These are phyloP conservation scores for Basileuterus tristriatus DNA, from an alignment of 2,797 vertebrate species.

Conservation along the genomic window DNA sequence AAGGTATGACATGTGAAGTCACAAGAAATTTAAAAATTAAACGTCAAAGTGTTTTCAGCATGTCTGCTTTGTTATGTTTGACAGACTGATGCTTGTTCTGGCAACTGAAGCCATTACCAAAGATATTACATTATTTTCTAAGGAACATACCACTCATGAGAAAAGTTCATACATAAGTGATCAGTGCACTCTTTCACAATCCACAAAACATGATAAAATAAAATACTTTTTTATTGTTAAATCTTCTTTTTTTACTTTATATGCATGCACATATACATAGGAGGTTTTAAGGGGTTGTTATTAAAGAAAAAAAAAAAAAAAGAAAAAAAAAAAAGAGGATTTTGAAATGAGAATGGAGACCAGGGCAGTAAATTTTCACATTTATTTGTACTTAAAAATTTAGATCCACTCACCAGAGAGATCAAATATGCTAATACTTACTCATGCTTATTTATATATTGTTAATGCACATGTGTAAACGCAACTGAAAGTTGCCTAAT, in stretches of 20 bases:
- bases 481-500: neutral
- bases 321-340: neutral
- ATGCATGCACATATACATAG: fast-evolving
- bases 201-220: neutral
- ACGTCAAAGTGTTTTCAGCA: neutral
- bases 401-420: neutral
- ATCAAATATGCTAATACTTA: neutral
- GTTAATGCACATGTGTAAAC: neutral
- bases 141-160: neutral
- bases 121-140: neutral
- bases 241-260: neutral
- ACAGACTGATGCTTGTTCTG: neutral
- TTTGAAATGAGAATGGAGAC: neutral
- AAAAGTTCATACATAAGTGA: neutral
- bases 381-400: neutral
- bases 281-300: neutral
- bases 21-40: neutral
- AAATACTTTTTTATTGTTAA: neutral
- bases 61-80: neutral
- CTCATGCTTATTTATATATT: neutral
- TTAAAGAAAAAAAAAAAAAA: neutral
- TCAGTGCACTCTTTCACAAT: neutral
- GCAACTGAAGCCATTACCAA: neutral
- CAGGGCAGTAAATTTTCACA: neutral
- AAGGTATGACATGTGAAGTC: neutral